Evolutionary conservation across 2,888 invertebrate genomes (phyloP), one percentile per base, ranked within the genome.

Genomic region (Melanotus villosus): DNA sequence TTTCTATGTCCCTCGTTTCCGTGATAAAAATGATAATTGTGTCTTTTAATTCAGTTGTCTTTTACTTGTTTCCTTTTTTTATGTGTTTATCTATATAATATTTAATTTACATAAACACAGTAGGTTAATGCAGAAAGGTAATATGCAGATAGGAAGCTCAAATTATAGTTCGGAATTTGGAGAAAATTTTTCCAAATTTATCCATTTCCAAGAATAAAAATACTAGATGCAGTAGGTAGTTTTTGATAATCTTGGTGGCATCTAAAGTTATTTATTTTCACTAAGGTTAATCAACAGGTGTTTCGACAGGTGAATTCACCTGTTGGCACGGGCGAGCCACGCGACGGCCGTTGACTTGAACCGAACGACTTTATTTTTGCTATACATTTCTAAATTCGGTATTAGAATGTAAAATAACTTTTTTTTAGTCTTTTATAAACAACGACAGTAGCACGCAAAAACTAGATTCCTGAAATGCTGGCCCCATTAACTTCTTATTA

Each of bases 281-380:
- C 19, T 60, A 32, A 26, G 21, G 65, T 62, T 65, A 56, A 59
- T 68, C 54, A 67, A 71, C 71, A 71, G 63, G 64, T 68, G 71
- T 57, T 63, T 68, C 73, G 76, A 75, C 78, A 77, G 78, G 77
- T 76, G 78, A 77, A 75, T 76, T 74, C 76, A 74, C 75, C 75
- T 77, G 77, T 72, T 75, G 77, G 78, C 76, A 77, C 77, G 78
- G 73, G 77, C 68, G 70, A 70, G 70, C 74, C 77, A 77, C 78
- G 77, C 71, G 77, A 73, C 77, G 73, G 73, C 57, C 71, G 59
- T 67, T 67, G 67, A 67, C 67, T 71, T 67, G 59, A 56, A 45
- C 21, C 32, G 16, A 41, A 16, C 41, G 30, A 52, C 60, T 65
- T 50, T 34, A 45, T 58, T 58, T 57, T 16, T 26, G 26, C 23